Conservation (phyloP, 53 echinoderm and acorn worm species). For the Holothuria scabra region DNA sequence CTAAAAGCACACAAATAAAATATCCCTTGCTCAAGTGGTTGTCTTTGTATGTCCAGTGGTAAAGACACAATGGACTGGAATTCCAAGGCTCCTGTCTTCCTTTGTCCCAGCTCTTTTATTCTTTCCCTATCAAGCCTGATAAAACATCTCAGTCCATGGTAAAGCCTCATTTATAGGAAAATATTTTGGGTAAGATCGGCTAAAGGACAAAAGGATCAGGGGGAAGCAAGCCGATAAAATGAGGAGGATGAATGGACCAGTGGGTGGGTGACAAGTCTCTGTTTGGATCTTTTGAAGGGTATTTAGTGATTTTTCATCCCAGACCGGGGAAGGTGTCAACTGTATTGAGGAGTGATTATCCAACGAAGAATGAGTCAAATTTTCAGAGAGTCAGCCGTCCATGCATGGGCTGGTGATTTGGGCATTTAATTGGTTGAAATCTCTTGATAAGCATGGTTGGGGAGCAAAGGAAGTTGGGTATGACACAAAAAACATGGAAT, state of each 20-base stretch:
- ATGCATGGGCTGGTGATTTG: not conserved
- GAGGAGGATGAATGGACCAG: not conserved
- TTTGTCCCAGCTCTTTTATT: conserved; percentile 1
- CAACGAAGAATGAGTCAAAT: conserved; percentile 2
- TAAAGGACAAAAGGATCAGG: conserved; percentile 4
- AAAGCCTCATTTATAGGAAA: conserved; percentile 34
- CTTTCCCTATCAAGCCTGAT: conserved; percentile 15
- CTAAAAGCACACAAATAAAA: conserved; percentile 9
- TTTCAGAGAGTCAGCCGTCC: not conserved
- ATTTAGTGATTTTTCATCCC: conserved; percentile 35
- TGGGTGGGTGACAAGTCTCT: conserved; percentile 35
- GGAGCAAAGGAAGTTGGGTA: too few species aligned
- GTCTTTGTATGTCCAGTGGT: conserved; percentile 19
- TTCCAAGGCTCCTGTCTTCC: conserved; percentile 23
- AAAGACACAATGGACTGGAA: conserved; percentile 9
- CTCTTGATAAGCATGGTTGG: too few species aligned
- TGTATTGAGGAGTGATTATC: conserved; percentile 38
- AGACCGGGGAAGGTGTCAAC: conserved; percentile 38
- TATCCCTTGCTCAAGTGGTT: conserved; percentile 18
- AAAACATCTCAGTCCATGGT: conserved; percentile 26
- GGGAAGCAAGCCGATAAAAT: conserved; percentile 4
- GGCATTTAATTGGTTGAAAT: not conserved
- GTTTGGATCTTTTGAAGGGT: conserved; percentile 37
- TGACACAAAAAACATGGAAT: too few species aligned
- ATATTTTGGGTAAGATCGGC: conserved; percentile 36